Conservation (phyloP, 1,140 invertebrate species). For the Thaumetopoea pityocampa region DNA sequence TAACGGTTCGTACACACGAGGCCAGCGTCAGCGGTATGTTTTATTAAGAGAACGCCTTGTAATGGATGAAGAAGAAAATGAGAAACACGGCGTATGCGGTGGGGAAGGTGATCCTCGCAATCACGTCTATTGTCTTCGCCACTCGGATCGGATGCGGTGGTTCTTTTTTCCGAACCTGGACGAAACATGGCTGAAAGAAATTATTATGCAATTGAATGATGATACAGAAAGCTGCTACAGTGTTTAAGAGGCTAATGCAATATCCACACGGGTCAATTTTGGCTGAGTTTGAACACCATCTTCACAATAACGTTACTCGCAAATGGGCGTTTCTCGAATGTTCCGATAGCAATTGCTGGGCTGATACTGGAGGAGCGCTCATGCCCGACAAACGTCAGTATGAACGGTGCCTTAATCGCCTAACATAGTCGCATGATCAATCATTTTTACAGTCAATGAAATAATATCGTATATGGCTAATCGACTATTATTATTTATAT, state of each 20-base stretch:
- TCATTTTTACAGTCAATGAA: too few species aligned
- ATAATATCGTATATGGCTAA: too few species aligned
- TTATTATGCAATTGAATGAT: constrained; percentile 66
- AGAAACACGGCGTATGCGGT: constrained; percentile 93
- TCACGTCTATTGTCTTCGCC: constrained; percentile 95
- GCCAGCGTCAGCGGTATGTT: constrained; percentile 31
- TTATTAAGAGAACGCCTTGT: constrained; percentile 84
- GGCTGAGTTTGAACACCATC: too few species aligned
- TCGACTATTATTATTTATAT: too few species aligned
- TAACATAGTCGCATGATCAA: too few species aligned
- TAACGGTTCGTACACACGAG: constrained; percentile 42
- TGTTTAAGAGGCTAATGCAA: constrained; percentile 16
- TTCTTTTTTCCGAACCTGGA: constrained; percentile 91
- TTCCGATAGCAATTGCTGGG: too few species aligned
- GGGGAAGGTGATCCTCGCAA: constrained; percentile 94
- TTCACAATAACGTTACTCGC: too few species aligned
- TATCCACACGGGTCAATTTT: constrained; percentile 2
- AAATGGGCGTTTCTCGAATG: too few species aligned
- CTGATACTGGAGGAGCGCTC: too few species aligned
- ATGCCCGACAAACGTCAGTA: too few species aligned
- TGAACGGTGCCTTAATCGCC: too few species aligned
- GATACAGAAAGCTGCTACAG: constrained; percentile 31
- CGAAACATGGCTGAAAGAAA: constrained; percentile 79
- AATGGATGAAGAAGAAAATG: constrained; percentile 95
- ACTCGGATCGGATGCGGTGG: constrained; percentile 93